Evolutionary conservation across 2,797 vertebrate genomes (phyloP), one percentile per base, ranked within the genome.

Genomic region (Sebastes oblongus): DNA sequence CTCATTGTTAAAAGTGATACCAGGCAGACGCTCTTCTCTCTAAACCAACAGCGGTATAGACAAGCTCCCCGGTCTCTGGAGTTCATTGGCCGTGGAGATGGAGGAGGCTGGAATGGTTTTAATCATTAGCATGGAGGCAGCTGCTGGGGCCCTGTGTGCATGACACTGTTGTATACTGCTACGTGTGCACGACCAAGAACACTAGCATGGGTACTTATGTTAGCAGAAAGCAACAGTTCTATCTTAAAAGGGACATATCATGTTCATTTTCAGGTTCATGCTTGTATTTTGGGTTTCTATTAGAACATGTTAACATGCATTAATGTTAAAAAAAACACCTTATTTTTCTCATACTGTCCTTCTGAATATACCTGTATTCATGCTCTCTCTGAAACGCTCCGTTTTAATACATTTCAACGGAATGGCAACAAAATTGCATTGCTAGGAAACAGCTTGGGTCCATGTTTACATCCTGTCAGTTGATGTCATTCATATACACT

Each of bases 51-150:
- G 1, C 8, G 6, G 55, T 8, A 39, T 39, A 50, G 46, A 85
- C 60, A 67, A 16, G 6, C 16, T 82, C 72, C 55, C n/a, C 18
- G 27, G 32, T 29, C 67, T 36, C 4, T n/a, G 6, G 77, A 80
- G 85, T 86, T 88, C 34, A 75, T n/a, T 55, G 81, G 71, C 78
- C 64, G 3, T 9, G 16, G 52, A 74, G 67, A 77, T 65, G 59
- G 67, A 62, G 24, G 56, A 67, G 42, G 12, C 39, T 66, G 77
- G 39, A 62, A 79, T 67, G 68, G 68, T 72, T 86, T 77, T 34
- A 72, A 75, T 85, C 50, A 80, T 75, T 22, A 68, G 54, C 25
- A 11, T 12, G 30, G 54, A 65, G 34, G 32, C 25, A 52, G 46
- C 74, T 52, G 27, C 34, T 27, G n/a, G 20, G 67, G 22, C 46